phyloP scores from a whole-genome alignment of 2,888 invertebrate genomes.

The Acrobasis consociella region DNA sequence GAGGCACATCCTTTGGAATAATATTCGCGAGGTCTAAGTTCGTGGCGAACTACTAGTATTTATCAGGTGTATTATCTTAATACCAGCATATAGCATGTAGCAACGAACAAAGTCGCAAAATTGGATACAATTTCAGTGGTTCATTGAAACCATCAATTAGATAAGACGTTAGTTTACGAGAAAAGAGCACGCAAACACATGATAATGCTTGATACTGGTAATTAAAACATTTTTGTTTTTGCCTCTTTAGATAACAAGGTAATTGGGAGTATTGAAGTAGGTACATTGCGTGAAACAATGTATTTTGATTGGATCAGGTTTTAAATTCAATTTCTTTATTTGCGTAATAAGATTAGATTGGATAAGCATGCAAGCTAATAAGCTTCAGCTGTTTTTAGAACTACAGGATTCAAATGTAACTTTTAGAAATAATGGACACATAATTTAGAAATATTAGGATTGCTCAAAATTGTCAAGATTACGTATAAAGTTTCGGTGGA shows the following conservation, averaged over 20 bases:
- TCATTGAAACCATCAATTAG: conserved; percentile 24
- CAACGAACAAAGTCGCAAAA: conserved; percentile 9
- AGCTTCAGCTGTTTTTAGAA: no score
- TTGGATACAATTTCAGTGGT: conserved; percentile 8
- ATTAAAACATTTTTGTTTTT: conserved; percentile 20
- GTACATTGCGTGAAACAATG: neutral
- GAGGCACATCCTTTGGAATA: no score
- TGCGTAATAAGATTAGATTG: no score
- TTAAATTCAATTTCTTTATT: no score
- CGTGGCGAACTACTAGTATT: neutral
- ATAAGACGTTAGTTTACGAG: conserved; percentile 20
- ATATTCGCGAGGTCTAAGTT: no score
- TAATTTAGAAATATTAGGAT: no score
- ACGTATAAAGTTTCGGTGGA: no score
- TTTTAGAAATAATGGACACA: no score
- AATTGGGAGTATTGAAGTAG: conserved; percentile 1
- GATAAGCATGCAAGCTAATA: no score
- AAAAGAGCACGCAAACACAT: conserved; percentile 18
- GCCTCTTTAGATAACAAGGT: conserved; percentile 6
- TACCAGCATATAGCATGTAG: neutral
- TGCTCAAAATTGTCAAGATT: no score
- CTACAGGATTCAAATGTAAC: no score
- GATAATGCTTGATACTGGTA: conserved; percentile 17
- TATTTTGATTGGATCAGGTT: no score
- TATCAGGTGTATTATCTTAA: neutral